Base-by-base conservation (phyloP, 2,797 vertebrate genomes). In the Cryptoprocta ferox region DNA sequence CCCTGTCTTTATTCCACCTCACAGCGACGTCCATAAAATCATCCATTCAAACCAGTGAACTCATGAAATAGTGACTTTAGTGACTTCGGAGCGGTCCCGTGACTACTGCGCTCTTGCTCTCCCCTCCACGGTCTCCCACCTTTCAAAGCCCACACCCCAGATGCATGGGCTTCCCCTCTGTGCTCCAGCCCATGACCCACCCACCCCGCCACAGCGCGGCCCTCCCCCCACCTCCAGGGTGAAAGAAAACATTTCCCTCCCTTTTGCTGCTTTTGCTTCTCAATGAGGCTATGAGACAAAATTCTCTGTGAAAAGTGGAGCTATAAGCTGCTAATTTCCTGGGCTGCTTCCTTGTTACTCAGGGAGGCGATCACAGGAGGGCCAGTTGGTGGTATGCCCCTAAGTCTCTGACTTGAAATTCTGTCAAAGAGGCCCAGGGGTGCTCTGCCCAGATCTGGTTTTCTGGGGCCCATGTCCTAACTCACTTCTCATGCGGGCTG, bases 81-180 rank as follows among this genome's bases (percentile, higher is more conserved):
- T 12, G 42, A 48, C 32, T 32, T 28, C 2, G 9, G 4, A 30
- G 1, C 3, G n/a, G 14, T 48, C 15, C 42, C 5, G 2, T 13
- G 24, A 85, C 59, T 2, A 2, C 1, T 9, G 1, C 0, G 0
- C n/a, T 13, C 70, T 28, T 6, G 0, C 30, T 61, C 32, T 18
- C 24, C 7, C 0, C 2, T 16, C 19, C 0, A 32, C 1, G 16
- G 11, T 11, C 10, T 50, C 10, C 7, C 39, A 10, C 21, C 63
- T 35, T 5, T 32, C 26, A 18, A 19, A 94, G 18, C 24, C n/a
- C 3, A 1, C 28, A 21, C 1, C 1, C 1, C 37, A 24, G 48
- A 5, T 1, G 15, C 15, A 2, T 1, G 11, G n/a, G 9, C 6
- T 14, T 3, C 19, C 48, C 26, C 16, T 56, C 13, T 2, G 7